These are phyloP conservation scores for Sipha maydis DNA, from an alignment of 2,888 invertebrate species.

Conservation along the genomic window DNA sequence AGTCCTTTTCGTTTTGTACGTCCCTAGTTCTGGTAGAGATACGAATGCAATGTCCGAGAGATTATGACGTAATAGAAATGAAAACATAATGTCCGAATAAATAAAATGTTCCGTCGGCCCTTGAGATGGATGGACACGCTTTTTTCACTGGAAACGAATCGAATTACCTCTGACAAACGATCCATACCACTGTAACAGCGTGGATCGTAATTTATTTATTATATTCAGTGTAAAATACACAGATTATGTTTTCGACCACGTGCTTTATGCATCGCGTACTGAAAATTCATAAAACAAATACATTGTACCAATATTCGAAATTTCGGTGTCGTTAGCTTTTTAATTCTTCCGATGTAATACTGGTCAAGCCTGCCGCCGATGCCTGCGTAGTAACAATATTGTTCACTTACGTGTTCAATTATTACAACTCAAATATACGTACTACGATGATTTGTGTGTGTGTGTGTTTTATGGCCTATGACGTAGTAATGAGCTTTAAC, in stretches of 20 bases:
- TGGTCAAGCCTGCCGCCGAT: neutral
- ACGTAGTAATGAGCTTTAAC: constrained; percentile 44
- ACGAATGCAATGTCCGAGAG: too few species aligned
- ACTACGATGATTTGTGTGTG: neutral
- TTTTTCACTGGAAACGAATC: neutral
- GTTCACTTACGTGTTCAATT: too few species aligned
- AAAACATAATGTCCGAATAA: neutral
- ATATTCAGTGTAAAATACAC: neutral
- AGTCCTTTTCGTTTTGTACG: too few species aligned
- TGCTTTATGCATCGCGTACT: neutral
- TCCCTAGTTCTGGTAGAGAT: too few species aligned
- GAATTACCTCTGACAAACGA: neutral
- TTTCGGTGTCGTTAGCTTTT: too few species aligned
- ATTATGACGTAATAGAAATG: too few species aligned
- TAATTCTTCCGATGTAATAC: too few species aligned
- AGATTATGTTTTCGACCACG: neutral
- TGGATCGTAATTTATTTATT: neutral
- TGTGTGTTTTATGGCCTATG: neutral
- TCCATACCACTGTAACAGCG: neutral
- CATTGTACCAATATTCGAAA: too few species aligned
- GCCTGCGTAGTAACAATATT: neutral
- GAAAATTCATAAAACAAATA: neutral
- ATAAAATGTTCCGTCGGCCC: neutral
- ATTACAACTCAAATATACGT: neutral
- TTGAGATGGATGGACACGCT: neutral